Base-by-base conservation (phyloP, 2,797 vertebrate genomes). In the Protosalanx chinensis region DNA sequence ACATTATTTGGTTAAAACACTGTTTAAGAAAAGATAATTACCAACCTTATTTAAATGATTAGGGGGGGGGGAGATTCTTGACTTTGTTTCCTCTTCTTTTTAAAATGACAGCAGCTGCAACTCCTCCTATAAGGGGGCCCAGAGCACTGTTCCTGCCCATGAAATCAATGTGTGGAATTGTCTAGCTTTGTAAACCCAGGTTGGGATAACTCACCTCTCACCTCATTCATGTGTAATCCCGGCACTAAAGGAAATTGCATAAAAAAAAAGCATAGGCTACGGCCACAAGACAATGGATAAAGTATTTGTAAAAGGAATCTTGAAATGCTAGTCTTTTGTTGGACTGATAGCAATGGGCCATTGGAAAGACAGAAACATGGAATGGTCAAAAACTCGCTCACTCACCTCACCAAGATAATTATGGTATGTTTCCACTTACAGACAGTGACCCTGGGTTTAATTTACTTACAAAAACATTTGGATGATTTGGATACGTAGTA, bases 211-310 rank as follows among this genome's bases (percentile, higher is more conserved):
- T 82, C 70, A 84, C 83, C 83, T 76, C 67, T 58, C 27, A 68
- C 72, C 76, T 61, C 77, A 88, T 71, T 83, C 80, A 87, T 87
- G 85, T 86, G 79, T 83, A 76, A 88, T 82, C 83, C 76, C 81
- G 74, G 82, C 79, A 85, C 74, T 75, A 72, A 76, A 75, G 46
- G 62, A 70, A 66, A 67, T 73, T 63, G n/a, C n/a, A n/a, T n/a
- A n/a, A n/a, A n/a, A n/a, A n/a, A n/a, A 69, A 58, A 74, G 32
- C 67, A 49, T 70, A 80, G 33, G 18, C 37, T 53, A 61, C 30
- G 30, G 57, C n/a, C 32, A 68, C 64, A 23, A 46, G 57, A 53
- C 57, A 75, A 59, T 18, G 49, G 13, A 56, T 12, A 58, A 65
- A 65, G 64, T 23, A 6, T 65, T 20, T 23, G 41, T 23, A 29